phyloP scores from a whole-genome alignment of 2,888 invertebrate genomes.

The Mesochorus sp. region DNA sequence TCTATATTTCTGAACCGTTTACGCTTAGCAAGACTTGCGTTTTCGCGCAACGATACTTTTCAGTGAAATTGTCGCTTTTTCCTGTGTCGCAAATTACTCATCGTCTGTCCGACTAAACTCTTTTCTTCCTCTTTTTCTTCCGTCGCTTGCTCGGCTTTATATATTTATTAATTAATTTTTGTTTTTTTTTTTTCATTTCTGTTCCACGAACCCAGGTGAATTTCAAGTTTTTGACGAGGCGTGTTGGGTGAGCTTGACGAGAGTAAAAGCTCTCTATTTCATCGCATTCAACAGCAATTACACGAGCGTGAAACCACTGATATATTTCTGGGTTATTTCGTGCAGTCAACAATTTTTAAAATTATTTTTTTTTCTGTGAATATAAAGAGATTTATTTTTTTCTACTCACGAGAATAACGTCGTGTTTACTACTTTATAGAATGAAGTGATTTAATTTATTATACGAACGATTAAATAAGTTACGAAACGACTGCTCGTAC shows the following conservation, averaged over 20 bases:
- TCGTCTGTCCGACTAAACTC: slow-evolving; percentile 3
- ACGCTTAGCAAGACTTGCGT: slow-evolving; percentile 25
- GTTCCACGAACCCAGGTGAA: slow-evolving; percentile 3
- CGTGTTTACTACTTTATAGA: no score
- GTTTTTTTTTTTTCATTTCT: neutral
- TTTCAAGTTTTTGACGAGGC: slow-evolving; percentile 46
- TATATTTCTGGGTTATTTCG: neutral
- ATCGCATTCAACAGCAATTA: neutral
- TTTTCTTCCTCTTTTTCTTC: neutral
- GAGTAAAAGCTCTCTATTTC: neutral
- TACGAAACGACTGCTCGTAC: no score
- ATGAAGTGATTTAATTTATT: no score
- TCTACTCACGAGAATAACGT: no score
- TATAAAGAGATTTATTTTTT: neutral
- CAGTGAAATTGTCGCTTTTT: slow-evolving; percentile 50
- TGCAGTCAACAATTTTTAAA: neutral
- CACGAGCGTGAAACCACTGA: neutral
- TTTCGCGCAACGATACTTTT: slow-evolving; percentile 52
- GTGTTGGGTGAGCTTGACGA: neutral
- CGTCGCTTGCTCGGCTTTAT: neutral
- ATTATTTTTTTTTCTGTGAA: neutral
- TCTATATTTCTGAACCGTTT: slow-evolving; percentile 61
- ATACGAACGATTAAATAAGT: no score
- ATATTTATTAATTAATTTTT: no score
- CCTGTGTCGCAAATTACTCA: neutral